Conservation (phyloP, 2,888 invertebrate genomes). For the Lithodes maja region DNA sequence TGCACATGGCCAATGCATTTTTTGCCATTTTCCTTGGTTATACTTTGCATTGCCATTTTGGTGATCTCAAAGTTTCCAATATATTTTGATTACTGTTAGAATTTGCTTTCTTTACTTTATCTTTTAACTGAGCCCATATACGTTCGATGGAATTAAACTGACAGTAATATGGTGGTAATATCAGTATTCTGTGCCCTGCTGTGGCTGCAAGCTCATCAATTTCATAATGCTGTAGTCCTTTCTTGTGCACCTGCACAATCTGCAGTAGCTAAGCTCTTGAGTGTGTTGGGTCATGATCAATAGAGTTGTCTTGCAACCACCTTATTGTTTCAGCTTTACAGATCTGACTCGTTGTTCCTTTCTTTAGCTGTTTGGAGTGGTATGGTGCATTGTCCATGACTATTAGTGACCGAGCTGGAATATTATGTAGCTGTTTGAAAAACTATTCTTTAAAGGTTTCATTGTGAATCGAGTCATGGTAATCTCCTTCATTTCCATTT, state of each 20-base stretch:
- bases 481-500: background rate
- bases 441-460: background rate
- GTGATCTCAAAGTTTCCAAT: no score
- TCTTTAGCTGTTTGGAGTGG: background rate
- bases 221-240: background rate
- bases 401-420: background rate
- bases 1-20: no score
- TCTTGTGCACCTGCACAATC: background rate
- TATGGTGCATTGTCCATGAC: background rate
- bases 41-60: no score
- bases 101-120: no score
- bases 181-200: background rate
- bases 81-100: no score
- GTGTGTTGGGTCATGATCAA: background rate
- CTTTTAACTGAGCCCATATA: no score
- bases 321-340: background rate
- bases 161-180: background rate
- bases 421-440: background rate
- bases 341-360: background rate
- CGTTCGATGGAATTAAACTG: background rate
- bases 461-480: background rate
- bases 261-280: background rate
- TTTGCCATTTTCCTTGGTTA: no score
- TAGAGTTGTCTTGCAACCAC: background rate
- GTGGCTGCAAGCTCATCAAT: background rate